Base-by-base conservation (phyloP, 2,797 vertebrate genomes). In the Allobates femoralis region DNA sequence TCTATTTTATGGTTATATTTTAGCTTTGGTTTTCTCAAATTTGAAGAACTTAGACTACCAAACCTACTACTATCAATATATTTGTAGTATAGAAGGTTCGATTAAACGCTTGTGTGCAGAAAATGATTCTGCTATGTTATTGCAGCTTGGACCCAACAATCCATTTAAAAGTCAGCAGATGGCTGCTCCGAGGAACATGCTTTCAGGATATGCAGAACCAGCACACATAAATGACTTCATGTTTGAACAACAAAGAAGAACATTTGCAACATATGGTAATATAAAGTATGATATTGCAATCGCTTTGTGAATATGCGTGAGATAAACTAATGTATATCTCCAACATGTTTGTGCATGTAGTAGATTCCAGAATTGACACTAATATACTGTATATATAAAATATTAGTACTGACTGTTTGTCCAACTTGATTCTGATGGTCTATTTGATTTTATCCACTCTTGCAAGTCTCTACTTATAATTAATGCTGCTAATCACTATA, bases 211-310 rank as follows among this genome's bases (percentile, higher is more conserved):
- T 87, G 97, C 97, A 73, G 98, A 99, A 91, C 96, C 98, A 83
- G 96, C 98, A 87, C 98, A 99, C 46, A 95, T 99, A 90, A 99
- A 99, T 67, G 97, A 99, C 90, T 99, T 99, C 85, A 99, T 99
- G 98, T 99, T 99, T 93, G 98, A 99, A 88, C 97, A 99, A 81
- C 97, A 99, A 90, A 95, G 98, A 88, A 97, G 98, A 91, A 99
- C 98, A 2, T 99, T 99, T 92, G 96, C 96, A 86, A 98, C 98
- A 2, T 99, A 95, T 58, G 98, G 98, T 99, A 94, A 94, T 93
- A 50, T 85, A 58, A 23, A 46, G 28, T 53, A 4, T 15, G 19
- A 67, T 32, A 30, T 64, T 28, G 30, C 14, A 64, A 30, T 26
- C 58, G 6, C 58, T 26, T 14, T 60, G 58, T 23, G 19, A 21